phyloP scores from a whole-genome alignment of 2,113 vertebrate species.

The Apodemus speciosus region DNA sequence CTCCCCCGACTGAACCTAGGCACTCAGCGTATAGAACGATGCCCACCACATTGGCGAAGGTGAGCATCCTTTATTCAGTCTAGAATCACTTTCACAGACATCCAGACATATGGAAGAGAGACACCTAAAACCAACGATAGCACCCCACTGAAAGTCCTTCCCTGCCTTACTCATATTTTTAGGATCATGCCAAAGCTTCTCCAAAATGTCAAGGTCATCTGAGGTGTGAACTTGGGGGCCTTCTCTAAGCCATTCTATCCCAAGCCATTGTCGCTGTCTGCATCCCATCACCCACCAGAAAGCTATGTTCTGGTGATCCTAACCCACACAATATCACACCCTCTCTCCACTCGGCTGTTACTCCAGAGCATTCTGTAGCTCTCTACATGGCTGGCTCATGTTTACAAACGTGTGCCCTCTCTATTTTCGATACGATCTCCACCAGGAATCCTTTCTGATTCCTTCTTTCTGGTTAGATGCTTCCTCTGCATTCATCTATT shows the following conservation, averaged over 20 bases:
- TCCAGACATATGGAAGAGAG: neutral
- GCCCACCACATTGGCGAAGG: neutral
- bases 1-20: neutral
- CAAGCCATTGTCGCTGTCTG: neutral
- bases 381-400: neutral
- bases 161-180: neutral
- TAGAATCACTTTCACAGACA: neutral
- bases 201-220: neutral
- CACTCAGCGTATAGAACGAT: neutral
- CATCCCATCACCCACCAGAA: rapidly evolving
- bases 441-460: neutral
- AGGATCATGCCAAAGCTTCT: neutral
- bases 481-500: neutral
- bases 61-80: neutral
- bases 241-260: neutral
- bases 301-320: neutral
- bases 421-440: neutral
- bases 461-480: neutral
- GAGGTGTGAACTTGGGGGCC: too few species aligned
- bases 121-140: neutral
- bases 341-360: neutral
- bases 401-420: neutral
- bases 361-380: neutral
- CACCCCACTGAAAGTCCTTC: neutral
- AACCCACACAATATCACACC: neutral